These are phyloP conservation scores for Istiophorus platypterus DNA, from an alignment of 2,113 vertebrate genomes.

Conservation along the genomic window DNA sequence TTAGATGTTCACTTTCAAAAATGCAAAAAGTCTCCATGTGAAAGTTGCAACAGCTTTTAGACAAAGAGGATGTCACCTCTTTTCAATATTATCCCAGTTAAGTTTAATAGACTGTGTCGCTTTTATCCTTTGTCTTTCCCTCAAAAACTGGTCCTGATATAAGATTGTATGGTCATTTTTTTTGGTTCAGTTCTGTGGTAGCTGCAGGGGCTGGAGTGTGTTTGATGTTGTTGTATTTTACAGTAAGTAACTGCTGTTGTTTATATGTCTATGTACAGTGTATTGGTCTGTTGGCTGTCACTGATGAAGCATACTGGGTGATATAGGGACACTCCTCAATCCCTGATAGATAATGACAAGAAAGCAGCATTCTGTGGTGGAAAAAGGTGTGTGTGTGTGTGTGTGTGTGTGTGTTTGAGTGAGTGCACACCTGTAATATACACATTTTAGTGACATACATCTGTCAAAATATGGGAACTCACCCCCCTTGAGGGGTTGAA, in stretches of 20 bases:
- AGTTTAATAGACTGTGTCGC: neutral
- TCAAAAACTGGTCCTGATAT: neutral
- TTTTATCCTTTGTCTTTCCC: neutral
- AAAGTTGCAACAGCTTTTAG: conserved; percentile 7
- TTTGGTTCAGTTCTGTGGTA: neutral
- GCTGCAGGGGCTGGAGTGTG: neutral
- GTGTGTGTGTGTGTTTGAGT: conserved; percentile 7
- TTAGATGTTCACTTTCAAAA: neutral
- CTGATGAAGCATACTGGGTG: neutral
- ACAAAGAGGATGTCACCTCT: neutral
- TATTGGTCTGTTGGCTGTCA: conserved; percentile 11
- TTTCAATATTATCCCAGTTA: neutral
- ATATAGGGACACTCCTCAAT: conserved; percentile 16
- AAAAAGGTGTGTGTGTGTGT: conserved; percentile 15
- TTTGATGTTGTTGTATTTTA: neutral
- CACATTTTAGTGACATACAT: neutral
- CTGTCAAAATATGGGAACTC: neutral
- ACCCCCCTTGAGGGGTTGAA: too few relatives aligned
- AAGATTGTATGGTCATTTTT: neutral
- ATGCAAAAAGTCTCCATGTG: neutral
- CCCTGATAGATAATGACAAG: conserved; percentile 8
- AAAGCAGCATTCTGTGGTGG: neutral
- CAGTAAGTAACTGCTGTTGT: neutral
- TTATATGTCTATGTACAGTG: neutral
- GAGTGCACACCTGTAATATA: neutral